Base-by-base conservation (phyloP, 2,113 vertebrate genomes). In the Apeltes quadracus region DNA sequence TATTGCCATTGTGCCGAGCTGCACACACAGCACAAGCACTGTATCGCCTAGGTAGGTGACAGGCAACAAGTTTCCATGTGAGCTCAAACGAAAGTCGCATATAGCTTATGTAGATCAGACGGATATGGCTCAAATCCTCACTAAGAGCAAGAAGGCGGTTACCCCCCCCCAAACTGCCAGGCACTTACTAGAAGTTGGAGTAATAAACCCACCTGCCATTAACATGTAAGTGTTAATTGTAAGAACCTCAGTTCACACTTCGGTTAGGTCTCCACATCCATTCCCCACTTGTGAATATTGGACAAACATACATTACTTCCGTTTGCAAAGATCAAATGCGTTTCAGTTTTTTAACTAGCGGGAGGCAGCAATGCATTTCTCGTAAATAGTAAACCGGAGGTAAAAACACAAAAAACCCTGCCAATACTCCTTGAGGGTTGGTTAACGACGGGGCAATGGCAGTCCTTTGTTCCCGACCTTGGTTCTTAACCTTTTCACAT, bases 1-100 rank as follows among this genome's bases (percentile, higher is more conserved):
- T 44, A 10, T 71, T 71, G 66, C 7, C 25, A n/a, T 61, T 67
- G 11, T 50, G n/a, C 34, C 18, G 4, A 66, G 22, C 53, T 57
- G 51, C 53, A 16, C 27, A 6, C 34, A 51, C 62, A 32, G n/a
- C 38, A 22, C 12, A 51, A 46, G 34, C 18, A 14, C 39, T 36
- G 9, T 46, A 54, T 25, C 14, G 44, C 54, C 25, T 44, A 32
- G 15, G 16, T 16, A 10, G 38, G 8, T 29, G 34, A 32, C 16
- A 27, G 50, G 29, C 36, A n/a, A 57, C n/a, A 48, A 14, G 16
- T 66, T 46, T 65, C 43, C 43, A 36, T 43, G 39, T 58, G 11
- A 12, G 36, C 36, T 59, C 20, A 59, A 25, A 59, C 53, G 27
- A n/a, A 43, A 43, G 10, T 16, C 36, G 0, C 29, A 61, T 46